These are phyloP conservation scores for Pocillopora grandis DNA, from an alignment of 92 coral and sea anemone species.

Conservation along the genomic window DNA sequence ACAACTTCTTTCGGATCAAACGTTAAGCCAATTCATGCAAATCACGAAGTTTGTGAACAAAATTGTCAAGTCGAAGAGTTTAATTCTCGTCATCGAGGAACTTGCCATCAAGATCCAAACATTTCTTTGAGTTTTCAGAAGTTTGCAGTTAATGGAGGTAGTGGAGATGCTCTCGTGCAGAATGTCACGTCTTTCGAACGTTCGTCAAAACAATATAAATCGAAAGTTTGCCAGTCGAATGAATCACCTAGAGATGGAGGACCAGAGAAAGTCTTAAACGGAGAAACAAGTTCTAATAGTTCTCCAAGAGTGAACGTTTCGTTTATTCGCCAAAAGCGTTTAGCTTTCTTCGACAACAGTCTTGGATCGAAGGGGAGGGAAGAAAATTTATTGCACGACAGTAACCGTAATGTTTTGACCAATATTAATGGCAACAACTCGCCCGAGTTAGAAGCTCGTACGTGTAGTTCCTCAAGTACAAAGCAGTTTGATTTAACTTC, in stretches of 20 bases:
- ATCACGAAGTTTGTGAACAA: conserved; percentile 10
- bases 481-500: not conserved
- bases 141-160: not conserved
- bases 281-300: not conserved
- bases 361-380: not conserved
- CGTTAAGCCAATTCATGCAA: not conserved
- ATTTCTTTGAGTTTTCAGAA: not conserved
- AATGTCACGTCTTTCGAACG: conserved; percentile 25
- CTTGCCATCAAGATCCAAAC: not conserved
- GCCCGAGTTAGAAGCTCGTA: not conserved
- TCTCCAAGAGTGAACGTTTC: conserved; percentile 67
- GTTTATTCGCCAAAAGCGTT: conserved; percentile 74
- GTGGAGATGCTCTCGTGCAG: not conserved
- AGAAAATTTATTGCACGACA: not conserved
- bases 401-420: conserved; percentile 10
- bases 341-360: conserved; percentile 47
- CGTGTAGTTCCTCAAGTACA: not conserved
- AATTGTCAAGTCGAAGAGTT: conserved; percentile 5
- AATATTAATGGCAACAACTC: not conserved
- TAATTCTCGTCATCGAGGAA: not conserved
- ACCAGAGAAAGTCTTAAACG: not conserved
- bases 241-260: not conserved
- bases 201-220: conserved; percentile 16
- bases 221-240: not conserved
- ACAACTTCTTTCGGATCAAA: conserved; percentile 23